Conservation (phyloP, 2,113 vertebrate genomes). For the Notechis scutatus region DNA sequence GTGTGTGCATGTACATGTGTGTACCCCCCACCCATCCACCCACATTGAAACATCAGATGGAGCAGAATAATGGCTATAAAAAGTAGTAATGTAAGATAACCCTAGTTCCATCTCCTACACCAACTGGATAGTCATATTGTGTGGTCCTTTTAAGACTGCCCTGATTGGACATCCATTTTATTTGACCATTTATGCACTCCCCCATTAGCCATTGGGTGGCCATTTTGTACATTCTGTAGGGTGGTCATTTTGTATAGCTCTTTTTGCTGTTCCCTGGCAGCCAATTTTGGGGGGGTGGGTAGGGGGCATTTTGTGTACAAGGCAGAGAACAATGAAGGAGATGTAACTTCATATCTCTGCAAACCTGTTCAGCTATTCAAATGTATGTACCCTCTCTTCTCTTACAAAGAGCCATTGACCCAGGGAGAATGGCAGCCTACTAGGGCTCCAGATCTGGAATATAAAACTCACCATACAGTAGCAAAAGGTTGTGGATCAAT, state of each 20-base stretch:
- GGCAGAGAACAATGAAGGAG: background rate
- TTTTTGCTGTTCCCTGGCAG: background rate
- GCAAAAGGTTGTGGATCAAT: background rate
- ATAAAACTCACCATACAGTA: background rate
- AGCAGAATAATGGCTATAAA: background rate
- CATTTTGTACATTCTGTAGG: background rate
- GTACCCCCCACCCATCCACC: rapidly evolving
- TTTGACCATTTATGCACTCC: background rate
- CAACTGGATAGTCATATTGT: background rate
- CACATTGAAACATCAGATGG: background rate
- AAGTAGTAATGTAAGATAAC: background rate
- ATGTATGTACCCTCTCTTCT: background rate
- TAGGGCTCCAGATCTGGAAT: background rate
- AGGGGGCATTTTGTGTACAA: background rate
- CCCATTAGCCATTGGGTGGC: background rate
- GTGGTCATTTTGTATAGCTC: background rate
- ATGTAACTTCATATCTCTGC: background rate
- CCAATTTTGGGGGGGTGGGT: background rate
- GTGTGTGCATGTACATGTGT: too few relatives aligned
- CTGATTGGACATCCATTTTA: background rate
- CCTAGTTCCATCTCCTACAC: background rate
- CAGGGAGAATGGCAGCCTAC: background rate
- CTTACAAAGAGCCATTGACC: background rate
- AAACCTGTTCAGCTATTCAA: background rate
- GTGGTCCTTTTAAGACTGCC: background rate